Evolutionary conservation across 2,888 invertebrate genomes (phyloP), one percentile per base, ranked within the genome.

Genomic region (Lucinisca nassula): DNA sequence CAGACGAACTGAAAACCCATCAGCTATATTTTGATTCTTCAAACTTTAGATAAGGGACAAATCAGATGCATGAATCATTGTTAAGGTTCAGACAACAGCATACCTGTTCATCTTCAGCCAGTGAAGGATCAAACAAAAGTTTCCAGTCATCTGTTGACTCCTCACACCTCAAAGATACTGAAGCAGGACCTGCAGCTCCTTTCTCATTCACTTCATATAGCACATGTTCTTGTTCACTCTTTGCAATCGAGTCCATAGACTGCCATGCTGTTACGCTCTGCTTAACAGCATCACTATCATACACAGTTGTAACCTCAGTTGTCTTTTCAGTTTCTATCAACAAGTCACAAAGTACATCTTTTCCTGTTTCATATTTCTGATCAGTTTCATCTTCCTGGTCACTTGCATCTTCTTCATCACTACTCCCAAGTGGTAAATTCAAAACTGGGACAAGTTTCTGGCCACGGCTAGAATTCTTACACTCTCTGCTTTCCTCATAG

Each of bases 321-420:
- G 24, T 58, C 24, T 58, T 6, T 2, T 58, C 27, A 8, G 24
- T 3, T 4, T 21, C 17, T 21, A 3, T 10, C 21, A 21, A n/a
- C 21, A 51, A 4, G 27, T 58, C 27, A n/a, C n/a, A n/a, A n/a
- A n/a, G n/a, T n/a, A n/a, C n/a, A n/a, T n/a, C n/a, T n/a, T n/a
- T n/a, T 24, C 8, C 8, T 4, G 24, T 27, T 1, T 27, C 3
- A 58, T 21, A 2, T 6, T 27, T 58, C 6, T 12, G 10, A 27
- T 32, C 67, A 35, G 12, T 8, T 32, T 10, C 4, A 4, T 67
- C 67, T 17, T 21, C 6, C n/a, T 32, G 67, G 21, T 30, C 67
- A 17, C 82, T 84, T 17, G 77, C 51, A 40, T 84, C 86, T 17
- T 93, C 94, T 49, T 94, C 94, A 89, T 94, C 93, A 89, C 94